A percentile compares a stretch with the other conserved stretches of the same genome.
phyloP scores from a whole-genome alignment of 64 coral and sea anemone species.

The Anthopleura sola region DNA sequence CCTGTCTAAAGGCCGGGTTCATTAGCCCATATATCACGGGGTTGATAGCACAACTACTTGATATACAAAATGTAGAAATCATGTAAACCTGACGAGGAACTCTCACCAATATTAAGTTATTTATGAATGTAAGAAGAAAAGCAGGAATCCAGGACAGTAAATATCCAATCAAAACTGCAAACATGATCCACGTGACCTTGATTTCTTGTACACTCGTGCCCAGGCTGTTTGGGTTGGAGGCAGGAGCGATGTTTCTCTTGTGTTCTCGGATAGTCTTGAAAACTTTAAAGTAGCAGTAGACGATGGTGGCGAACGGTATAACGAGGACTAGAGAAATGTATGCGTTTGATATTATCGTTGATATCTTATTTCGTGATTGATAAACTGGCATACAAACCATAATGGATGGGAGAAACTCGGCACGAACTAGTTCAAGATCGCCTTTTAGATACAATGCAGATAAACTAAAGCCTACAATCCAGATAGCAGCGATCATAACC shows the following conservation, averaged over 20 bases:
- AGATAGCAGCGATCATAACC: constrained; percentile 1
- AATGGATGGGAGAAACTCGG: not conserved
- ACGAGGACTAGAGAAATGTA: not conserved
- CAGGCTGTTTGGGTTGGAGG: not conserved
- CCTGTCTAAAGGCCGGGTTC: constrained; percentile 15
- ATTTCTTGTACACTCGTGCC: constrained; percentile 48
- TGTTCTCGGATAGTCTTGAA: constrained; percentile 34
- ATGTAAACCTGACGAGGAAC: constrained; percentile 28
- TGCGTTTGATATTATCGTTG: constrained; percentile 6
- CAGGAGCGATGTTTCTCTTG: not conserved
- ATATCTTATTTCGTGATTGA: not conserved
- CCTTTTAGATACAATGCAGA: not conserved
- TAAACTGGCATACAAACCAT: not conserved
- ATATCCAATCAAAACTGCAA: not conserved
- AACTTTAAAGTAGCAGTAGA: constrained; percentile 29
- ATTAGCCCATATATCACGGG: constrained; percentile 35
- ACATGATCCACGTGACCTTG: constrained; percentile 46
- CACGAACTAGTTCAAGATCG: not conserved
- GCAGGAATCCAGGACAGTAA: constrained; percentile 21
- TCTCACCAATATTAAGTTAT: not conserved
- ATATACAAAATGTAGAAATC: not conserved
- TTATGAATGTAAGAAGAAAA: constrained; percentile 5
- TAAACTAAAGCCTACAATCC: not conserved
- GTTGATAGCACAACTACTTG: constrained; percentile 16
- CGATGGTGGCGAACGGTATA: constrained; percentile 18